These are phyloP conservation scores for Diploscapter pachys DNA, from an alignment of 1,140 invertebrate genomes.

Conservation along the genomic window DNA sequence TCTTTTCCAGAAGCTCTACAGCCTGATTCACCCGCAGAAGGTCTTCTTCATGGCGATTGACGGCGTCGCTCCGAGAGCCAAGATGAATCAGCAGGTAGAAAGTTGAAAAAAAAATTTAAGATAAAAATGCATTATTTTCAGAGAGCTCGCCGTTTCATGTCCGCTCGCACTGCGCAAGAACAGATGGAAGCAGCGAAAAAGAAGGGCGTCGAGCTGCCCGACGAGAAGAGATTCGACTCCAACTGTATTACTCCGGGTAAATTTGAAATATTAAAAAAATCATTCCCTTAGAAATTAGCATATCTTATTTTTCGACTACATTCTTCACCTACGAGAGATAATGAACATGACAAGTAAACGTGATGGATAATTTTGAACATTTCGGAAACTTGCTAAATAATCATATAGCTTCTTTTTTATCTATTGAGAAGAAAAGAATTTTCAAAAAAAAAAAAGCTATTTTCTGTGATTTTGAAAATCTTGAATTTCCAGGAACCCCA, in stretches of 20 bases:
- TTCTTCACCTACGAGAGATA: neutral
- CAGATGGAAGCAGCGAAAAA: slow-evolving; percentile 77
- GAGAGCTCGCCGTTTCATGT: slow-evolving; percentile 9
- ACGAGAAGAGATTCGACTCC: slow-evolving; percentile 82
- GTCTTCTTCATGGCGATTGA: slow-evolving; percentile 98
- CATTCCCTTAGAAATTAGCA: neutral
- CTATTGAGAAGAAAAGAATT: no score
- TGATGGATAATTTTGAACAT: no score
- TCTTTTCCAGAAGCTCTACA: slow-evolving; percentile 70
- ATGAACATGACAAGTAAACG: neutral
- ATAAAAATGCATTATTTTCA: slow-evolving; percentile 64
- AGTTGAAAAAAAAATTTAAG: slow-evolving; percentile 79
- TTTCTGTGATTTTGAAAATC: no score
- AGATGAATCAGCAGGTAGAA: slow-evolving; percentile 98
- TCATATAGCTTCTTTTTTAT: no score
- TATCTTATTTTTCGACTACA: neutral
- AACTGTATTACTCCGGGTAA: slow-evolving; percentile 89
- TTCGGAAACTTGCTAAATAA: no score
- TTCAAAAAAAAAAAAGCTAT: no score
- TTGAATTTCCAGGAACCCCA: slow-evolving; percentile 55
- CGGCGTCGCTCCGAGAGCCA: slow-evolving; percentile 69
- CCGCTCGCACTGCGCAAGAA: slow-evolving; percentile 73
- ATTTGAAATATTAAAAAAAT: slow-evolving; percentile 68
- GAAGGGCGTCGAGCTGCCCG: slow-evolving; percentile 69
- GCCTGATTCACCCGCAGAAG: slow-evolving; percentile 89